Percentiles rank a stretch among this genome's conserved stretches.
These are phyloP conservation scores for Camelus dromedarius DNA, from an alignment of 2,113 vertebrate genomes.

Conservation along the genomic window DNA sequence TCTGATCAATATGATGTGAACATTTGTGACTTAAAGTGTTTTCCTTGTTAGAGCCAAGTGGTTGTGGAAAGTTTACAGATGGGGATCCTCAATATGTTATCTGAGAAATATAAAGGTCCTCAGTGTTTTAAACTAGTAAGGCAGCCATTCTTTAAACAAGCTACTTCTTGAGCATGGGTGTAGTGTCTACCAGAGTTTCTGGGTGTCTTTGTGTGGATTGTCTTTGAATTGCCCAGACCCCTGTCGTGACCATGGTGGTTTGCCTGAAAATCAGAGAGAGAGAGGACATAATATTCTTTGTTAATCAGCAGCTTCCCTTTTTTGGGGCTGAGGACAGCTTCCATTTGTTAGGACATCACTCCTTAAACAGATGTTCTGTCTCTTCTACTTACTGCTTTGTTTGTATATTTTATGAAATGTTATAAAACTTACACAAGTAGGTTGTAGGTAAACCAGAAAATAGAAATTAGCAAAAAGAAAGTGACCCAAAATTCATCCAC, in stretches of 20 bases:
- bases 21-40: background rate
- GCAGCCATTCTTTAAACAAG: background rate
- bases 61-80: background rate
- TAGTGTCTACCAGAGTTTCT: background rate
- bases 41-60: background rate
- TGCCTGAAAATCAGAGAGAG: background rate
- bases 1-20: background rate
- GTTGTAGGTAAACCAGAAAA: background rate
- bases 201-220: background rate
- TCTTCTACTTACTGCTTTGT: conserved; percentile 8
- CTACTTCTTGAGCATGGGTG: background rate
- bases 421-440: background rate
- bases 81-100: background rate
- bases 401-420: background rate
- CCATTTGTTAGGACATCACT: background rate
- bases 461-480: background rate
- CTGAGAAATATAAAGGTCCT: background rate
- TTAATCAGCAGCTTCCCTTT: background rate
- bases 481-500: background rate
- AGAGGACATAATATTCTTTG: background rate
- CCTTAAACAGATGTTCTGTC: background rate
- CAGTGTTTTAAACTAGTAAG: background rate
- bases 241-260: background rate
- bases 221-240: background rate
- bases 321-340: background rate